Base-by-base conservation (phyloP, 2,113 vertebrate genomes). In the Arizona elegans region DNA sequence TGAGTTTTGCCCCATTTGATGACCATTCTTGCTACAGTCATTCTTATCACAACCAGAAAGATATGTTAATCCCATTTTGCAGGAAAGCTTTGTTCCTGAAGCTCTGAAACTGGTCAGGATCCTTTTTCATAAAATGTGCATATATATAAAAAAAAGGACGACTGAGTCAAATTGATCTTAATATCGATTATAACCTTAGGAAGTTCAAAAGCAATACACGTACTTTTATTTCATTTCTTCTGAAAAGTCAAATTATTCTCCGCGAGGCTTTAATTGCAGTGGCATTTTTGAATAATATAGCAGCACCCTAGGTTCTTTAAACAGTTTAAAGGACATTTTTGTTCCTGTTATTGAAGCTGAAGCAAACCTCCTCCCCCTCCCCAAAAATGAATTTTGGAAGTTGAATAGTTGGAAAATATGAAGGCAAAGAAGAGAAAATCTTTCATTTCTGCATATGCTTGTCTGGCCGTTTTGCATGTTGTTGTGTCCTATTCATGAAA, bases 41-140 rank as follows among this genome's bases (percentile, higher is more conserved):
- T 21, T 56, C 55, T 58, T 23, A 7, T 23, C 56, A 23, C 56
- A 8, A 23, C 29, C 23, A 65, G 56, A 23, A 92, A n/a, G 58
- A 24, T 15, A 47, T 4, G 10, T 53, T 8, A 85, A 91, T n/a
- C 43, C 9, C 62, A 26, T 81, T 43, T 33, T 38, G 21, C 59
- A 94, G 47, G 92, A 0, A 0, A 24, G 13, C 88, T 81, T 33
- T 0, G 1, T 53, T 90, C 33, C 8, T 0, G 15, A 19, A 15
- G 1, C 85, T 81, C 12, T 5, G 0, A 94, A 88, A 62, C 5
- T 3, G 2, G 3, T 56, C 1, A 0, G 19, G 4, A 5, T 75
- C 95, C 90, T 38, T 62, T 47, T 38, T 90, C 70, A 0, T 0
- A 0, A 86, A 92, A n/a, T 70, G 0, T 9, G 56, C 26, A 7